These are phyloP conservation scores for Osmerus mordax DNA, from an alignment of 2,113 vertebrate species.

Conservation along the genomic window DNA sequence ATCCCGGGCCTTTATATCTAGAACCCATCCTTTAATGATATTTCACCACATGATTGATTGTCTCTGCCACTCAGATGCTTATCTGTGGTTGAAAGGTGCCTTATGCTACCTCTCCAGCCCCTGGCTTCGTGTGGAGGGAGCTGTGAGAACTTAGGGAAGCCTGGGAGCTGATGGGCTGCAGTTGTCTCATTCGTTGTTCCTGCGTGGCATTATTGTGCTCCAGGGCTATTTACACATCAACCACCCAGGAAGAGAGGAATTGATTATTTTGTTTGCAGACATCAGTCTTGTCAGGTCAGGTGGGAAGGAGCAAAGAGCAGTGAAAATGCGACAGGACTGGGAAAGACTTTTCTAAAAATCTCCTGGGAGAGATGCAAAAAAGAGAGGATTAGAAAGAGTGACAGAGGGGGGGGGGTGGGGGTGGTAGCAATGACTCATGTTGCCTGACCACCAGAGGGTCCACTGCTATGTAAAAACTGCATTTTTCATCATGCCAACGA, in stretches of 20 bases:
- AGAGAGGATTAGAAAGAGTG: background rate
- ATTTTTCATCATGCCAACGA: conserved; percentile 42
- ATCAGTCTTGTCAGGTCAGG: background rate
- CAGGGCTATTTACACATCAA: background rate
- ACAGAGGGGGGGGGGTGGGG: conserved; percentile 11
- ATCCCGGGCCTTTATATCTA: no score
- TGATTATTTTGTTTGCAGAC: conserved; percentile 6
- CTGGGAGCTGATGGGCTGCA: background rate
- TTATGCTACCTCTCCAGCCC: background rate
- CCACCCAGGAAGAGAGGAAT: background rate
- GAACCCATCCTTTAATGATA: no score
- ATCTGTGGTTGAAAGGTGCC: background rate
- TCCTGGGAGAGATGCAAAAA: background rate
- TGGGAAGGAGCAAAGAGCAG: background rate
- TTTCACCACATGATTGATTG: background rate
- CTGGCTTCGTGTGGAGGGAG: background rate
- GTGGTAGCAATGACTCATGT: conserved; percentile 6
- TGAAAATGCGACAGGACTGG: background rate
- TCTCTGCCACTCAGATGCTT: background rate
- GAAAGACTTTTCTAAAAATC: background rate
- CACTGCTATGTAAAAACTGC: conserved; percentile 35
- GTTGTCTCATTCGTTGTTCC: background rate
- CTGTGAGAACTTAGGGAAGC: background rate
- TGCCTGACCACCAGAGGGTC: conserved; percentile 43
- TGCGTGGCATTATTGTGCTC: background rate